Evolutionary conservation across 2,113 vertebrate genomes (phyloP).

Genomic region (Forbesichthys agassizii): DNA sequence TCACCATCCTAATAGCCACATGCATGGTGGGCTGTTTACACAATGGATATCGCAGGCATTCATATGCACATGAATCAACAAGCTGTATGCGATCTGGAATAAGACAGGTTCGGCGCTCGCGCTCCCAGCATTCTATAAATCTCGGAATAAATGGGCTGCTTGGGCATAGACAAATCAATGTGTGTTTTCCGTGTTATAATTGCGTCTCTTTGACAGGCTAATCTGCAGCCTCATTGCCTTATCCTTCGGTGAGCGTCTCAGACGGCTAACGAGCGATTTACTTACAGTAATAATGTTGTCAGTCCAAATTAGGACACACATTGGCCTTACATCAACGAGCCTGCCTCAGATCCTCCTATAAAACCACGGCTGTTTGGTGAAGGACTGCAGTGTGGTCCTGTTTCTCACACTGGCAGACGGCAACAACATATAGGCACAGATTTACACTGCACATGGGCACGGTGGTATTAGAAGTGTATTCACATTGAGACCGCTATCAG

Average conservation of each 20-base stretch:
- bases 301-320: not conserved
- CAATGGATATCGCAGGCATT: not conserved
- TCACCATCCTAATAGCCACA: too few species aligned
- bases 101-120: not conserved
- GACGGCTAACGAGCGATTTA: not conserved
- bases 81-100: not conserved
- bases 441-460: too few species aligned
- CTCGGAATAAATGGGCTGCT: too few species aligned
- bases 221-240: not conserved
- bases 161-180: not conserved
- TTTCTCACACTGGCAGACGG: too few species aligned
- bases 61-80: not conserved
- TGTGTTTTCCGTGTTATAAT: not conserved
- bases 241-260: not conserved
- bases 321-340: not conserved
- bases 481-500: too few species aligned
- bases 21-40: not conserved
- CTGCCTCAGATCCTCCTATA: not conserved
- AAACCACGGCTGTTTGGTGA: not conserved
- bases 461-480: too few species aligned
- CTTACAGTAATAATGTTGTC: not conserved
- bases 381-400: not conserved
- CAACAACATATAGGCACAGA: too few species aligned
- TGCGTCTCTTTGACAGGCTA: not conserved
- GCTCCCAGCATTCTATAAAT: too few species aligned